These are phyloP conservation scores for Nesoenas mayeri DNA, from an alignment of 2,113 vertebrate genomes.

Conservation along the genomic window DNA sequence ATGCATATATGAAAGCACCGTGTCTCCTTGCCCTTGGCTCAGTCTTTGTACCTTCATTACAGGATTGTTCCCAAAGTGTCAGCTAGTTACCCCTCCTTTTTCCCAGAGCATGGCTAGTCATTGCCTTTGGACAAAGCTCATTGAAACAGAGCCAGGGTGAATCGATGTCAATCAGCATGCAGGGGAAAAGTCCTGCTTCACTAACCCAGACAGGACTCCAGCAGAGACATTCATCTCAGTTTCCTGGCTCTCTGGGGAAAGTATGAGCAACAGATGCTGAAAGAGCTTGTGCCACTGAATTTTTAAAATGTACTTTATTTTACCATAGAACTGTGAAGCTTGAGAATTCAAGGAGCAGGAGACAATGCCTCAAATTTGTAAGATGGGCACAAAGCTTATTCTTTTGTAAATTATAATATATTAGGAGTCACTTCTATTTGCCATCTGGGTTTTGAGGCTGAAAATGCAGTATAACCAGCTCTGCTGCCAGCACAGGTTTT, in stretches of 20 bases:
- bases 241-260: slow-evolving; percentile 1
- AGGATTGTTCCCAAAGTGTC: neutral
- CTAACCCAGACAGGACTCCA: neutral
- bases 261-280: neutral
- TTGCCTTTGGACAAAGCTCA: neutral
- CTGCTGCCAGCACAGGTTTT: neutral
- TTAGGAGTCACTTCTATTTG: neutral
- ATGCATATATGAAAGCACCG: neutral
- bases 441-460: neutral
- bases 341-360: neutral
- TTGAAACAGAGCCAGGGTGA: neutral
- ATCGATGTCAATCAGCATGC: neutral
- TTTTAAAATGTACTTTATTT: neutral
- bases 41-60: neutral
- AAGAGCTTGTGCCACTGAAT: neutral
- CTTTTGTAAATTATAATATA: neutral
- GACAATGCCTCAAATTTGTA: neutral
- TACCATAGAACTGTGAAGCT: neutral
- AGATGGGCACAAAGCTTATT: neutral
- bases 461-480: neutral
- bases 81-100: neutral
- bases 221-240: neutral
- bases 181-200: neutral
- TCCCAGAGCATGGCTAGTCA: neutral
- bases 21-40: neutral